Conservation (phyloP, 2,797 vertebrate species). For the Sebastes diaconus region DNA sequence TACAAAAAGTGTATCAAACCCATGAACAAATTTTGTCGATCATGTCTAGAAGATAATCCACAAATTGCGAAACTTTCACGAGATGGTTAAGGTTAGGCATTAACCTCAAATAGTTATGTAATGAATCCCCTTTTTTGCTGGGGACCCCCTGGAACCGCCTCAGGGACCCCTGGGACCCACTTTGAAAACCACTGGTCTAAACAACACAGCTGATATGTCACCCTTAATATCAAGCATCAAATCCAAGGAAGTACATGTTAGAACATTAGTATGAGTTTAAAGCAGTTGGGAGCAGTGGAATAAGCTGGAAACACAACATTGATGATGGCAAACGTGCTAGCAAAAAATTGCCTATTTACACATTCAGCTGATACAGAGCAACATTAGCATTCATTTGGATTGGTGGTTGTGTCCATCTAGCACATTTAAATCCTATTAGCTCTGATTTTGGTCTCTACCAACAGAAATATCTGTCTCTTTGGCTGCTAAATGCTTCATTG, state of each 20-base stretch:
- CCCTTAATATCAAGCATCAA: not conserved
- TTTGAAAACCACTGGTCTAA: not conserved
- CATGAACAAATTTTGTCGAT: no score
- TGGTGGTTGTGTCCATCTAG: not conserved
- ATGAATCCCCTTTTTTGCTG: no score
- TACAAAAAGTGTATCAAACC: no score
- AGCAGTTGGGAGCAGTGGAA: not conserved
- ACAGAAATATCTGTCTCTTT: no score
- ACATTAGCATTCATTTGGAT: not conserved
- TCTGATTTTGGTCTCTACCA: not conserved
- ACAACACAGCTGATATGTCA: not conserved
- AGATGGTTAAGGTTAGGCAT: no score
- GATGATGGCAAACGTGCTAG: not conserved
- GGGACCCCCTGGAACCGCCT: no score
- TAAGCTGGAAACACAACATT: not conserved
- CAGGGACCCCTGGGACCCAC: no score
- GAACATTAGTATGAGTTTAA: not conserved
- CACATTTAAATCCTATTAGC: not conserved
- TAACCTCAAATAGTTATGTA: no score
- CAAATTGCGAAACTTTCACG: no score
- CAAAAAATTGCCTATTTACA: not conserved
- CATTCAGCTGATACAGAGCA: not conserved
- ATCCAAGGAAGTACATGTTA: not conserved
- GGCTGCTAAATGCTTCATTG: no score
- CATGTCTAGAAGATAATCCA: no score